Conservation (phyloP, 2,888 invertebrate species). For the Syrista parreyssii region DNA sequence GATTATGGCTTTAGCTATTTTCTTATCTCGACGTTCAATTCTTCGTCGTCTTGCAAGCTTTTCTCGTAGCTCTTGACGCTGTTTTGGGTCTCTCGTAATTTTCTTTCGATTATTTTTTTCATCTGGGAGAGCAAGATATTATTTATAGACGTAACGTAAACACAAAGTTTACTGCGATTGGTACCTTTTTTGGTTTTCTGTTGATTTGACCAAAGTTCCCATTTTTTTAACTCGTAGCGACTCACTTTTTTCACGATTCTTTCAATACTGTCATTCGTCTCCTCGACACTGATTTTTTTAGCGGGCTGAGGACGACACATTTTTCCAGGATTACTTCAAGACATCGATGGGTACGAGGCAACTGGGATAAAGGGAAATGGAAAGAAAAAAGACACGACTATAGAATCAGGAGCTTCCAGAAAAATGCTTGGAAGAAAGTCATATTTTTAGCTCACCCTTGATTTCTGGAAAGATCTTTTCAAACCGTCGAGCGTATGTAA, state of each 20-base stretch:
- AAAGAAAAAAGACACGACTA: background rate
- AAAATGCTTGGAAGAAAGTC: too few relatives aligned
- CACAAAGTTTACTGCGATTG: background rate
- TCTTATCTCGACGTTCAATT: background rate
- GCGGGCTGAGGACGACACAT: background rate
- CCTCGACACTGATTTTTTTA: background rate
- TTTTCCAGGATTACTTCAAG: background rate
- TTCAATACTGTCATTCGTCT: background rate
- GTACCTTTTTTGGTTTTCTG: background rate
- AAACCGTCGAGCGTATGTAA: background rate
- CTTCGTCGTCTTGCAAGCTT: background rate
- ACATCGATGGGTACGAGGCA: background rate
- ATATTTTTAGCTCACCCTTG: background rate
- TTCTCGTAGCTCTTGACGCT: background rate
- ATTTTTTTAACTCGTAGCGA: background rate
- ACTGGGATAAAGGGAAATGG: background rate
- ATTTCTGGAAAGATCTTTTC: background rate
- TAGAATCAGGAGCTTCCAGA: background rate
- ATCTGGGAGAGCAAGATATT: background rate
- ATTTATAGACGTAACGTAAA: background rate
- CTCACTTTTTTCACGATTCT: background rate
- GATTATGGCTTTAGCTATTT: conserved; percentile 19
- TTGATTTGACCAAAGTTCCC: background rate
- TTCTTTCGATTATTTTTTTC: background rate
- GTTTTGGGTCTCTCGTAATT: too few relatives aligned